phyloP scores from a whole-genome alignment of 2,888 invertebrate genomes.

The Arctia plantaginis region DNA sequence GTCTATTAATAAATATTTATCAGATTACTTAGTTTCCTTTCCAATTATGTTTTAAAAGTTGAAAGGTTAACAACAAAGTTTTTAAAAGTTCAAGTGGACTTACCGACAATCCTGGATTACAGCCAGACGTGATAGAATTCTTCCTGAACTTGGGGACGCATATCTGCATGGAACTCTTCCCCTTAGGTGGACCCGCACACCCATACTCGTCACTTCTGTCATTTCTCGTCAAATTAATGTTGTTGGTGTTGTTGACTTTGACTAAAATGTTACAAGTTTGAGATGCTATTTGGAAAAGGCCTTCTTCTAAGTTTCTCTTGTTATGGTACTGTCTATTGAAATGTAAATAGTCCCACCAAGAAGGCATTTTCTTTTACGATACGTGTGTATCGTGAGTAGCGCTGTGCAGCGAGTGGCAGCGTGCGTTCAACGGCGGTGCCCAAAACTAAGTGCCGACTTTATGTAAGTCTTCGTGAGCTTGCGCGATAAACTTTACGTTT shows the following conservation, averaged over 20 bases:
- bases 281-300: conserved; percentile 92
- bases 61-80: not conserved
- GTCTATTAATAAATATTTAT: not conserved
- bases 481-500: conserved; percentile 77
- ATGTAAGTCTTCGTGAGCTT: conserved; percentile 63
- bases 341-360: conserved; percentile 88
- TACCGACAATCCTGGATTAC: conserved; percentile 88
- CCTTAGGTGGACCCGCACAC: conserved; percentile 77
- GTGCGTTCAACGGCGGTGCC: conserved; percentile 53
- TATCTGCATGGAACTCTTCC: conserved; percentile 83
- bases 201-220: conserved; percentile 88
- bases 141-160: conserved; percentile 86
- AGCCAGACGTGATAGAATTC: conserved; percentile 82
- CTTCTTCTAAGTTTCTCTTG: conserved; percentile 90
- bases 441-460: conserved; percentile 58
- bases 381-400: conserved; percentile 47
- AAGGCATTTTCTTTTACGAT: conserved; percentile 82
- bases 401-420: conserved; percentile 30
- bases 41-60: not conserved
- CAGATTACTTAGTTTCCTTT: not conserved
- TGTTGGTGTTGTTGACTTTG: conserved; percentile 92
- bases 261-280: conserved; percentile 92
- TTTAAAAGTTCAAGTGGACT: conserved; percentile 58
- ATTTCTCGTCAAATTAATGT: conserved; percentile 89
- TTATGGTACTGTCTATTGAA: conserved; percentile 83